Evolutionary conservation across 2,888 invertebrate species (phyloP).

Genomic region (Scaptomyza caliginosa): DNA sequence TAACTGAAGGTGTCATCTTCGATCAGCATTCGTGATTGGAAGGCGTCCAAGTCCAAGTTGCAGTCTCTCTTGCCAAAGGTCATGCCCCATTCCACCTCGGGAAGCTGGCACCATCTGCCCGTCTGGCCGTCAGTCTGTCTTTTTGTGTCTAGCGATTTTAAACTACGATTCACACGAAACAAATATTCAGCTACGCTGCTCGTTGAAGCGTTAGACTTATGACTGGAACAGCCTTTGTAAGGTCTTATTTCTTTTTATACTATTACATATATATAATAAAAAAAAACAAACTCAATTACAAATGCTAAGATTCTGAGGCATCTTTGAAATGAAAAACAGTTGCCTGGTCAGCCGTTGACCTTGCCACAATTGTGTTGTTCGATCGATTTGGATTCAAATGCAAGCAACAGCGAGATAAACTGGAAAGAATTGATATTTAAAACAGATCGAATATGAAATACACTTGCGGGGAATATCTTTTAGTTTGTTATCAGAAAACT

Average conservation of each 20-base stretch:
- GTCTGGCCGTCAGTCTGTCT: background rate
- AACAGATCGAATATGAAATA: background rate
- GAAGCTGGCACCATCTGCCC: slow-evolving; percentile 10
- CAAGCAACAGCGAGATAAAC: slow-evolving; percentile 4
- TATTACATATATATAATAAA: slow-evolving; percentile 22
- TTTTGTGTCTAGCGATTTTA: background rate
- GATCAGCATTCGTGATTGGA: slow-evolving; percentile 59
- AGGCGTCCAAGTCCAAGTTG: slow-evolving; percentile 31
- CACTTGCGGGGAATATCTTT: background rate
- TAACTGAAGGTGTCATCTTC: slow-evolving; percentile 67
- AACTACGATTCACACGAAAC: slow-evolving; percentile 18
- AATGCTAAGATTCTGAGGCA: slow-evolving; percentile 46
- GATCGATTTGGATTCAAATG: slow-evolving; percentile 22
- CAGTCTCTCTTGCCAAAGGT: slow-evolving; percentile 32
- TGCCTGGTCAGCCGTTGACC: slow-evolving; percentile 37
- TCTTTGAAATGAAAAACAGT: slow-evolving; percentile 22
- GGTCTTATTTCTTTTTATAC: slow-evolving; percentile 28
- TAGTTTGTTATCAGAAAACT: no score
- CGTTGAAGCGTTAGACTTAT: slow-evolving; percentile 55
- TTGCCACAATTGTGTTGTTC: slow-evolving; percentile 28
- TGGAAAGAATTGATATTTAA: background rate
- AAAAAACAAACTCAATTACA: slow-evolving; percentile 56
- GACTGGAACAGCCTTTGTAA: slow-evolving; percentile 34
- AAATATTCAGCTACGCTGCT: slow-evolving; percentile 8
- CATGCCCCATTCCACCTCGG: slow-evolving; percentile 24